Conservation (phyloP, 2,888 invertebrate species). For the Busseola fusca region DNA sequence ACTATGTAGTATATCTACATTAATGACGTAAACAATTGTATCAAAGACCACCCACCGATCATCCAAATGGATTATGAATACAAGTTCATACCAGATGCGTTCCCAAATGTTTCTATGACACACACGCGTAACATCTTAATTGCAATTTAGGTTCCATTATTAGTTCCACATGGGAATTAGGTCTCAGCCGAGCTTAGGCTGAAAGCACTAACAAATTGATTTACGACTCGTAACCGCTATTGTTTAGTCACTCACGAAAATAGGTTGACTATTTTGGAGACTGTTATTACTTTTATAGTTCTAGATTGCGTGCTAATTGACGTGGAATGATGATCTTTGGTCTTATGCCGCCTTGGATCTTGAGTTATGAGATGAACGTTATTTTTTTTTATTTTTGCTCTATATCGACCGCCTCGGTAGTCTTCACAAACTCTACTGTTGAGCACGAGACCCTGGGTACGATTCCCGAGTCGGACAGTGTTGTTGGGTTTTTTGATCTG, state of each 20-base stretch:
- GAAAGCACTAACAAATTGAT: conserved; percentile 70
- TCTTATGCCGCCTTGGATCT: conserved; percentile 42
- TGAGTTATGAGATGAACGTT: conserved; percentile 4
- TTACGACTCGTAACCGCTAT: conserved; percentile 59
- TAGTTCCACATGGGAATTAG: conserved; percentile 72
- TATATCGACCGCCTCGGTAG: too few relatives aligned
- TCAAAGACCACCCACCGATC: conserved; percentile 47
- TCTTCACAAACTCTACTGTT: not conserved
- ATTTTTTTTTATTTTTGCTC: not conserved
- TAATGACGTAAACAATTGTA: not conserved
- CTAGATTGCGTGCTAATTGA: conserved; percentile 44
- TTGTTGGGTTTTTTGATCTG: not conserved
- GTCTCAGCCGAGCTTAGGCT: conserved; percentile 65
- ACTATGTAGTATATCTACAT: not conserved
- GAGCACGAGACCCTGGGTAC: not conserved
- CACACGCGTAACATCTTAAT: conserved; percentile 61
- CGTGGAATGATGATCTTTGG: conserved; percentile 33
- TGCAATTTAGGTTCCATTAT: conserved; percentile 67
- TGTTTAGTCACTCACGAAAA: conserved; percentile 65
- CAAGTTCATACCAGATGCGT: conserved; percentile 48
- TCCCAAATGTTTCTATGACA: conserved; percentile 48
- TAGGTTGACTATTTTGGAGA: conserved; percentile 58
- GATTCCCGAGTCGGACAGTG: not conserved
- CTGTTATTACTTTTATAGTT: conserved; percentile 51
- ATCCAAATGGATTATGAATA: conserved; percentile 33